Conservation (phyloP, 2,797 vertebrate genomes). For the Phrynocephalus vlangalii region DNA sequence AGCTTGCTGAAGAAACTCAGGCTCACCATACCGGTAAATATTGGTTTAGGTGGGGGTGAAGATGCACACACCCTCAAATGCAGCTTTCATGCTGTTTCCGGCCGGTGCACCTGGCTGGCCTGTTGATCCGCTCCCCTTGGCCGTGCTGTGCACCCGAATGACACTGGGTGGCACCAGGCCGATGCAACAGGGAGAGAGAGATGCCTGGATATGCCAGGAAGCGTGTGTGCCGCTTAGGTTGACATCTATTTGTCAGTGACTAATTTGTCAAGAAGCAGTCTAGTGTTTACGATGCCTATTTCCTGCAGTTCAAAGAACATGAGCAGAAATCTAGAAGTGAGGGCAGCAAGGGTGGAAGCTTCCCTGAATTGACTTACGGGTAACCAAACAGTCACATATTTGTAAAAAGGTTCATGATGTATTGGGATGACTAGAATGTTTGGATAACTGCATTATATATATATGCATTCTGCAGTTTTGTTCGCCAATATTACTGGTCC, state of each 20-base stretch:
- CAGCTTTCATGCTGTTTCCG: conserved; percentile 56
- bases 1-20: conserved; percentile 66
- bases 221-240: neutral
- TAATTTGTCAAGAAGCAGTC: neutral
- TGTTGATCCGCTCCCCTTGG: conserved; percentile 41
- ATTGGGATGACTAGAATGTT: conserved; percentile 4
- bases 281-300: neutral
- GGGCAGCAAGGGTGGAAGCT: neutral
- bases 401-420: neutral
- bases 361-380: neutral
- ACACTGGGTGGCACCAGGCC: conserved; percentile 25
- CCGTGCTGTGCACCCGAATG: conserved; percentile 17
- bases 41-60: conserved; percentile 68
- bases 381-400: neutral
- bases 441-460: neutral
- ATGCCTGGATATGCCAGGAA: neutral
- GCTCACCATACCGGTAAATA: conserved; percentile 69
- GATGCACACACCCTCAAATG: conserved; percentile 32
- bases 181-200: conserved; percentile 16
- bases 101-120: conserved; percentile 52
- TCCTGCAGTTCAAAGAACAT: neutral
- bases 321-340: neutral
- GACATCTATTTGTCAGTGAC: neutral
- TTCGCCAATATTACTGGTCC: neutral
- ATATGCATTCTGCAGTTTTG: neutral